These are phyloP conservation scores for Brotula barbata DNA, from an alignment of 2,797 vertebrate species.

Conservation along the genomic window DNA sequence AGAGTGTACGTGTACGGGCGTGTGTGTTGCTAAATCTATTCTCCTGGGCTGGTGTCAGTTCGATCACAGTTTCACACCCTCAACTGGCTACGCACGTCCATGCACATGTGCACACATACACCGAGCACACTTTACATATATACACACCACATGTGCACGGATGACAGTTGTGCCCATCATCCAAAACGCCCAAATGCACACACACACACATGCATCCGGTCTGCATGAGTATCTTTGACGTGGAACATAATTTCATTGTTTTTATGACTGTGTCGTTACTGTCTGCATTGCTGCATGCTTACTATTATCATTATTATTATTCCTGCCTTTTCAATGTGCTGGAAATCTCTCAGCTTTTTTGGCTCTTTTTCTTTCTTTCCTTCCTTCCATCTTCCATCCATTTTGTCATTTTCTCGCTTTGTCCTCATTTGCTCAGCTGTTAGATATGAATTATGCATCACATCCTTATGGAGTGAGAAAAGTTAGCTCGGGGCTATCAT, in stretches of 20 bases:
- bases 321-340: constrained; percentile 10
- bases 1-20: constrained; percentile 10
- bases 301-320: no score
- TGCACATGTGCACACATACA: neutral
- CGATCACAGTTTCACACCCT: constrained; percentile 65
- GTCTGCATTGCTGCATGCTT: no score
- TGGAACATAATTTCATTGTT: no score
- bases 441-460: constrained; percentile 76
- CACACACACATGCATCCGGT: constrained; percentile 19
- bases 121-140: neutral
- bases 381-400: constrained; percentile 24
- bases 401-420: constrained; percentile 52
- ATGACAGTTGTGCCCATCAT: constrained; percentile 41
- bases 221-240: no score
- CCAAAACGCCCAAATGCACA: neutral
- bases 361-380: constrained; percentile 35
- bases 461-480: constrained; percentile 78
- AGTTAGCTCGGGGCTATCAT: constrained; percentile 72
- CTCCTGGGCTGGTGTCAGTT: constrained; percentile 71
- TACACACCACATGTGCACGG: constrained; percentile 8
- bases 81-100: constrained; percentile 46
- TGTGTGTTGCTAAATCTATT: constrained; percentile 65
- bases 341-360: constrained; percentile 34
- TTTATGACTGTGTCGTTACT: no score
- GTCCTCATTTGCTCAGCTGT: constrained; percentile 74